Conservation (phyloP, 2,888 invertebrate genomes). For the Linyphia triangularis region DNA sequence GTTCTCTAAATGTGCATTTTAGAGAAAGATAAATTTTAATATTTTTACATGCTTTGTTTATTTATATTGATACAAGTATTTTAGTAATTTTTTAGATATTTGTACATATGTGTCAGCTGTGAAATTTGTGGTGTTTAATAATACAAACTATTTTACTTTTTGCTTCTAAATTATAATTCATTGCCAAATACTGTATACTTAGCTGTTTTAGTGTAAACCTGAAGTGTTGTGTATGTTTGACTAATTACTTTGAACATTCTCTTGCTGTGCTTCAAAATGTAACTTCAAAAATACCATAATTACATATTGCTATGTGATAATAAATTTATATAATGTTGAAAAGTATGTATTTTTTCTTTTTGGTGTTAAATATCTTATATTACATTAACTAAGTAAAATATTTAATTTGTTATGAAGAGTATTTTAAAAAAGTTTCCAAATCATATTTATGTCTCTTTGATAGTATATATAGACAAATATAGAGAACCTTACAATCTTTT, state of each 20-base stretch:
- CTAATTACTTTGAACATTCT: not conserved
- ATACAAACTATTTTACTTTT: conserved; percentile 17
- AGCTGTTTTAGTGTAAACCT: conserved; percentile 2
- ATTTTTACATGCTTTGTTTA: conserved; percentile 20
- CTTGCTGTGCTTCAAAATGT: not conserved
- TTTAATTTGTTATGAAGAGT: too few relatives aligned
- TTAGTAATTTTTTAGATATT: conserved; percentile 37
- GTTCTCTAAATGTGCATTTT: conserved; percentile 14
- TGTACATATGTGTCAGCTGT: not conserved
- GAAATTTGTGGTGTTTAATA: not conserved
- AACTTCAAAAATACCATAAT: conserved; percentile 6
- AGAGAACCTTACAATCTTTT: too few relatives aligned
- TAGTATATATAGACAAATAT: too few relatives aligned
- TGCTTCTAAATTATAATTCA: conserved; percentile 3
- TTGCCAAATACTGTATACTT: conserved; percentile 11
- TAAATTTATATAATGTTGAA: conserved; percentile 45
- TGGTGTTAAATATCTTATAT: too few relatives aligned
- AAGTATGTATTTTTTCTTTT: too few relatives aligned
- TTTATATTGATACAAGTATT: conserved; percentile 30
- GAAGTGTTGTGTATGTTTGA: not conserved
- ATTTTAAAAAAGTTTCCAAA: too few relatives aligned
- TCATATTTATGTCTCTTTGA: too few relatives aligned
- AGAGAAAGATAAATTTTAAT: conserved; percentile 16
- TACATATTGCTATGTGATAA: conserved; percentile 49
- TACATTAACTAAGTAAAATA: too few relatives aligned